Evolutionary conservation across 92 coral and sea anemone genomes (phyloP).

Genomic region (Phenganax marumi): DNA sequence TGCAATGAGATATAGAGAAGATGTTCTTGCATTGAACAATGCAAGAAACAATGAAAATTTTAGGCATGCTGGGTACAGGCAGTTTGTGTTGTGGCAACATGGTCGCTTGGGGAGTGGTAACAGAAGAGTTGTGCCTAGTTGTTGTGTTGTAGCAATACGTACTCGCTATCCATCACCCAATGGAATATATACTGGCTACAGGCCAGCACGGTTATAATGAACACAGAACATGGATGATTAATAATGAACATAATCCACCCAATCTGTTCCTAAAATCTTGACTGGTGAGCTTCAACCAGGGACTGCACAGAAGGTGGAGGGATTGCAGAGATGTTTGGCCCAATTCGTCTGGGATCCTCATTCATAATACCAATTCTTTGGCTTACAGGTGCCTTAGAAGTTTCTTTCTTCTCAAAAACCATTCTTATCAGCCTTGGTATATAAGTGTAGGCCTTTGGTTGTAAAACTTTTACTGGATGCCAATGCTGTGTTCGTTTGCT

Average conservation of each 20-base stretch:
- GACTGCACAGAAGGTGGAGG: conserved; percentile 24
- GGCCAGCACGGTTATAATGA: conserved; percentile 43
- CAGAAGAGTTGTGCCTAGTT: conserved; percentile 32
- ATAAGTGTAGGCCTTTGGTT: conserved; percentile 9
- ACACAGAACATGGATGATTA: background rate
- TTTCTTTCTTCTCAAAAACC: conserved; percentile 2
- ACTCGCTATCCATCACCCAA: conserved; percentile 31
- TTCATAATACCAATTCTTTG: background rate
- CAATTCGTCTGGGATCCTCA: conserved; percentile 8
- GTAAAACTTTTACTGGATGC: background rate
- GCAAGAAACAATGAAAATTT: conserved; percentile 50
- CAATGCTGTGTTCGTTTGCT: conserved; percentile 15
- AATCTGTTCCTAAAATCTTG: background rate
- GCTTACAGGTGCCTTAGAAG: background rate
- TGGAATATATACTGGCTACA: conserved; percentile 31
- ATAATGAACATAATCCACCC: background rate
- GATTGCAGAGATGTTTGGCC: background rate
- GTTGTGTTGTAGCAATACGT: conserved; percentile 39
- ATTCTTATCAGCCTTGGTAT: conserved; percentile 2
- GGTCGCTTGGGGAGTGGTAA: conserved; percentile 39
- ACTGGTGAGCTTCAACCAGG: conserved; percentile 1
- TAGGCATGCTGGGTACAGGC: conserved; percentile 38
- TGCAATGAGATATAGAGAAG: conserved; percentile 46
- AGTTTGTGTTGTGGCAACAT: conserved; percentile 26
- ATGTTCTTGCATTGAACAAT: conserved; percentile 41